Base-by-base conservation (phyloP, 2,888 invertebrate species). In the Campoletis raptor region DNA sequence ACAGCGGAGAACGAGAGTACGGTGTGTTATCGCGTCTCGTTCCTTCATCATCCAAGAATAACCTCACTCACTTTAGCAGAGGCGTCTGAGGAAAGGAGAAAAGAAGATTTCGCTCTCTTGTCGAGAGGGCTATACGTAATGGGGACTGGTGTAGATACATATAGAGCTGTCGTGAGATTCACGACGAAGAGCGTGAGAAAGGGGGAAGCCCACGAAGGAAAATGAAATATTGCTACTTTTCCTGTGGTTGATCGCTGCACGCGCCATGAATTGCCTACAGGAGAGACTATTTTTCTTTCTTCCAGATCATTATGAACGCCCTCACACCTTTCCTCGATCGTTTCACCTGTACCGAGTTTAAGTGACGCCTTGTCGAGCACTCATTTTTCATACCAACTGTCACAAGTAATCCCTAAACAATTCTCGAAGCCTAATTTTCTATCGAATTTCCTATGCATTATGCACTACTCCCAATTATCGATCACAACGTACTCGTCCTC, bases 221-320 rank as follows among this genome's bases (percentile, higher is more conserved):
- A 86, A 81, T 83, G 80, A 86, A 83, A 83, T 86, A 86, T 83
- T 66, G 79, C 66, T 67, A 42, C 21, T 57, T 54, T 57, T 57
- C 61, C 72, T 24, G 73, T 37, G 73, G 73, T 67, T 73, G 77
- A 67, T 77, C 79, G 72, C 57, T 48, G 54, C 72, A 64, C 80
- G 80, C 76, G 69, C 76, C 48, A 66, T 67, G 64, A 40, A 61
- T 54, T 69, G 79, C 67, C 78, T 81, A 52, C 37, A 70, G 83
- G 4, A 83, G 57, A 36, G 77, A 69, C 80, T 69, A 83, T 83
- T 83, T 83, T 86, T 83, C 85, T 86, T 83, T 73, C 54, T 30
- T 48, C 64, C 18, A 54, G 66, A 80, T 86, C 86, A 70, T 86
- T 86, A 77, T 66, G 76, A 21, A 57, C 66, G 52, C 80, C 82